A percentile compares a stretch with the other conserved stretches of the same genome.
phyloP scores from a whole-genome alignment of 2,113 vertebrate species.

The Phalacrocorax pelagicus region DNA sequence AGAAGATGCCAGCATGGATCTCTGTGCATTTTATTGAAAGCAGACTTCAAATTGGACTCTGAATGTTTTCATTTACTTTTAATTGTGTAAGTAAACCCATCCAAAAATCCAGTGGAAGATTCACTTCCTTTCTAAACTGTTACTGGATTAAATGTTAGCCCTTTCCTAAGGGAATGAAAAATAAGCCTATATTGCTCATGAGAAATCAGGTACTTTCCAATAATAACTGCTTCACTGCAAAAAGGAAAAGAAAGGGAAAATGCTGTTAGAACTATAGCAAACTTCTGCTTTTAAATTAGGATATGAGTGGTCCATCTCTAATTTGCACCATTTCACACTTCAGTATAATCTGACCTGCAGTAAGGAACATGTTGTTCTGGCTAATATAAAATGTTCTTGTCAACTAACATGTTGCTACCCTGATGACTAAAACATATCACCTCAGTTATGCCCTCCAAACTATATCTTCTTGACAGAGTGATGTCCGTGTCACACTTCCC shows the following conservation, averaged over 20 bases:
- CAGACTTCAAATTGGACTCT: not conserved
- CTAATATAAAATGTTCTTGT: not conserved
- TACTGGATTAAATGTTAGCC: not conserved
- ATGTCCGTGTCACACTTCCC: not conserved
- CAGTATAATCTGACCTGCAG: not conserved
- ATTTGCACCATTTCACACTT: not conserved
- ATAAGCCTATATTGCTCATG: not conserved
- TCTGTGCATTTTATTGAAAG: not conserved
- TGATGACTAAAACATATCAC: not conserved
- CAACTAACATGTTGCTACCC: not conserved
- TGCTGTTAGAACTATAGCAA: not conserved
- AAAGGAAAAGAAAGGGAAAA: not conserved
- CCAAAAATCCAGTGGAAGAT: not conserved
- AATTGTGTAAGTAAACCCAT: constrained; percentile 13
- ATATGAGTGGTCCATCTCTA: not conserved
- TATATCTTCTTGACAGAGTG: not conserved
- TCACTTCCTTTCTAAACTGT: not conserved
- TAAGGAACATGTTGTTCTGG: not conserved
- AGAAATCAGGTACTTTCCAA: not conserved
- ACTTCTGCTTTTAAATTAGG: not conserved
- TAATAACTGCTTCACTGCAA: not conserved
- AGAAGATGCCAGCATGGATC: not conserved
- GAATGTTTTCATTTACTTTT: constrained; percentile 30
- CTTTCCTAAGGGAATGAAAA: not conserved
- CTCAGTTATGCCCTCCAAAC: not conserved